A percentile compares a stretch with the other conserved stretches of the same genome.
Conservation (phyloP, 2,888 invertebrate species). For the Amphipoea oculea region DNA sequence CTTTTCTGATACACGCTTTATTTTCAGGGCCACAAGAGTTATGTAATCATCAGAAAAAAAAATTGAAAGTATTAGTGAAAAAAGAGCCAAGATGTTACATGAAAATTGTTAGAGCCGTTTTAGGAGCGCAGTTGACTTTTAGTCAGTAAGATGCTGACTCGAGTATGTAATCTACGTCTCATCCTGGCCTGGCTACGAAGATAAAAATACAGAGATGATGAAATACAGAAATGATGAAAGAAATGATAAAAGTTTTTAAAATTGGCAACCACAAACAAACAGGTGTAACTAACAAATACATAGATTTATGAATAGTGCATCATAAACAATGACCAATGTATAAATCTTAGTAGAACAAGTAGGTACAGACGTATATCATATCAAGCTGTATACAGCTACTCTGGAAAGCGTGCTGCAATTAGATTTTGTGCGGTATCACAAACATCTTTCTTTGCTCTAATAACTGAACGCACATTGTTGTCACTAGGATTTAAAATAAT, state of each 20-base stretch:
- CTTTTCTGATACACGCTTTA: too few species aligned
- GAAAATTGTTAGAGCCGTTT: background rate
- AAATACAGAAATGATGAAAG: background rate
- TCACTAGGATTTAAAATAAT: background rate
- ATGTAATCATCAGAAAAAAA: background rate
- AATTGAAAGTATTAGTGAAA: background rate
- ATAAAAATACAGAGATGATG: too few species aligned
- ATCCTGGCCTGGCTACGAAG: too few species aligned
- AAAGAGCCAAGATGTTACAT: background rate
- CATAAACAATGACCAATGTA: background rate
- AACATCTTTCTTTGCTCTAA: background rate
- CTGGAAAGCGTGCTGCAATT: too few species aligned
- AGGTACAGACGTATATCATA: background rate
- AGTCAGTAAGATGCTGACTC: too few species aligned
- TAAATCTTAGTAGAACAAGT: background rate
- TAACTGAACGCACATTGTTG: background rate
- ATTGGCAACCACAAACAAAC: background rate
- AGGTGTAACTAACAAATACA: too few species aligned
- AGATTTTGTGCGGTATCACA: background rate
- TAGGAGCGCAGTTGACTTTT: too few species aligned
- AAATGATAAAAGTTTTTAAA: background rate
- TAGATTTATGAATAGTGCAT: background rate
- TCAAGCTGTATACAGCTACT: background rate
- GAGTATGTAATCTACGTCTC: too few species aligned
- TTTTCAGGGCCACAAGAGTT: background rate